Conservation (phyloP, 2,888 invertebrate species). For the Anoncus sp. region DNA sequence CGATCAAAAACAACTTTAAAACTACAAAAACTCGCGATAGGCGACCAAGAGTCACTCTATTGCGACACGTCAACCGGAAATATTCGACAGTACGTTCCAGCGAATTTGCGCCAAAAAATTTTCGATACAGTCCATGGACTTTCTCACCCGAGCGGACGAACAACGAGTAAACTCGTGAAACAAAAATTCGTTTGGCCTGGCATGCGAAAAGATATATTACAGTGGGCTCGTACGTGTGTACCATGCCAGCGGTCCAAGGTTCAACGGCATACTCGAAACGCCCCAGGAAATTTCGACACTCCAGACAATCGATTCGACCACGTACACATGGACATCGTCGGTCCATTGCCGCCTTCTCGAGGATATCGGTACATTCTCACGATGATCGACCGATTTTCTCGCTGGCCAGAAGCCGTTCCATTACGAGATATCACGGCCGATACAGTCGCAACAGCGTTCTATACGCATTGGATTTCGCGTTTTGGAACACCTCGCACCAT, state of each 20-base stretch:
- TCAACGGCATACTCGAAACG: not conserved
- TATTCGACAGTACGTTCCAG: not conserved
- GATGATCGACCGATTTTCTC: not conserved
- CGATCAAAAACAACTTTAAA: not conserved
- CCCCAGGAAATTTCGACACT: not conserved
- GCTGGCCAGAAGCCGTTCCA: conserved; percentile 1
- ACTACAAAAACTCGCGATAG: not conserved
- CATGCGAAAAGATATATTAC: not conserved
- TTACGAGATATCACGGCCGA: not conserved
- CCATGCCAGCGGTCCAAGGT: not conserved
- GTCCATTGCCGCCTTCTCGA: not conserved
- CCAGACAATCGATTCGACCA: not conserved
- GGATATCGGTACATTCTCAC: not conserved
- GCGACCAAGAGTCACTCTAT: not conserved
- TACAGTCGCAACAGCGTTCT: not conserved
- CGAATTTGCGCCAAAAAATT: not conserved
- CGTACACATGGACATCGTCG: not conserved
- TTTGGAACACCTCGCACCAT: no score
- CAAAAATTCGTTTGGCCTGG: not conserved
- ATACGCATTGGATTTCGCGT: no score
- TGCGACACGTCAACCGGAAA: not conserved
- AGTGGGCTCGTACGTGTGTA: not conserved
- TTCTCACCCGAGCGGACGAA: not conserved
- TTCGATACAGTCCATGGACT: not conserved
- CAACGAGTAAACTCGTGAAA: not conserved